A percentile compares a stretch with the other conserved stretches of the same genome.
Evolutionary conservation across 2,888 invertebrate genomes (phyloP).

Genomic region (Thalpophila matura): DNA sequence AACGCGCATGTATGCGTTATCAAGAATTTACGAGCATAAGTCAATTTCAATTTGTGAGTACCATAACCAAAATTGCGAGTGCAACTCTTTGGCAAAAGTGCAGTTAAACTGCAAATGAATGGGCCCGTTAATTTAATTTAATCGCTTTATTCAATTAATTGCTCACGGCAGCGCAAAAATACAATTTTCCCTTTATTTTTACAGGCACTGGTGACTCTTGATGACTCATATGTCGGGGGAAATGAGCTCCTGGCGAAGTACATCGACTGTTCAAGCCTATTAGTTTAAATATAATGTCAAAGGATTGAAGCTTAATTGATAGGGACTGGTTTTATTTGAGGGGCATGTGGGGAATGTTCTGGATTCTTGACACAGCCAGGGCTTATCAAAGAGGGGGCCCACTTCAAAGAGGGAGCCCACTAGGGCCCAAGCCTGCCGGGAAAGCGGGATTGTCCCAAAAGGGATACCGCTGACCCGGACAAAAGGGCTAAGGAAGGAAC

Average conservation of each 20-base stretch:
- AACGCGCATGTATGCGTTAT: conserved; percentile 5
- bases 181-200: conserved; percentile 61
- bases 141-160: conserved; percentile 66
- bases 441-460: too few relatives aligned
- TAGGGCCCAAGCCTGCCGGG: too few relatives aligned
- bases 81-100: conserved; percentile 55
- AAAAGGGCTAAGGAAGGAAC: too few relatives aligned
- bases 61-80: conserved; percentile 58
- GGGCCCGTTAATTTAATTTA: conserved; percentile 64
- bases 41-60: conserved; percentile 57
- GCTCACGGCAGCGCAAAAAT: conserved; percentile 53
- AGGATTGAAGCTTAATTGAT: conserved; percentile 14
- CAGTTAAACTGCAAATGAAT: conserved; percentile 65
- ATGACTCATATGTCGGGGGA: conserved; percentile 53
- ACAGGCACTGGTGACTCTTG: conserved; percentile 50
- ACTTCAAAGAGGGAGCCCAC: too few relatives aligned
- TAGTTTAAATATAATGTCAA: conserved; percentile 27
- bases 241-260: conserved; percentile 38
- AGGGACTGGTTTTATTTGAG: conserved; percentile 2
- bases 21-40: conserved; percentile 51
- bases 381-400: too few relatives aligned
- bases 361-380: not conserved
- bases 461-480: too few relatives aligned
- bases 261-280: conserved; percentile 42
- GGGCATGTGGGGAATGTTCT: not conserved